phyloP scores from a whole-genome alignment of 2,797 vertebrate species.

The Heterohyrax brucei region DNA sequence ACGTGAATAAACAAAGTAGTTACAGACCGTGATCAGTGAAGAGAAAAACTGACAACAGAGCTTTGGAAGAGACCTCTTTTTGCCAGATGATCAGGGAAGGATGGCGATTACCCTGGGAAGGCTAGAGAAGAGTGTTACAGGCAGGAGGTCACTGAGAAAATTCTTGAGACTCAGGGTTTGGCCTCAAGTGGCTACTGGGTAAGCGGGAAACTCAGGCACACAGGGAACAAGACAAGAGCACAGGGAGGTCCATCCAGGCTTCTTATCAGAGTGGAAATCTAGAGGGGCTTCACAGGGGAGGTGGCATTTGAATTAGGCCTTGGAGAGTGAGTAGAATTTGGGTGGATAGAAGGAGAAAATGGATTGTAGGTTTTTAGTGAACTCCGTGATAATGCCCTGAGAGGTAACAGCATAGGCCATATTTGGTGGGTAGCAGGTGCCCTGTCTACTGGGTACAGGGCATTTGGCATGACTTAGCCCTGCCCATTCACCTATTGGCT shows the following conservation, averaged over 20 bases:
- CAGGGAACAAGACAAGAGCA: neutral
- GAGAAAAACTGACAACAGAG: neutral
- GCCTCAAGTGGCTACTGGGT: neutral
- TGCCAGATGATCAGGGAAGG: neutral
- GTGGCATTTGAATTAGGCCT: neutral
- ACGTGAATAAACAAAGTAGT: neutral
- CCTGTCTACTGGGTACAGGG: neutral
- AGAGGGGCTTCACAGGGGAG: neutral
- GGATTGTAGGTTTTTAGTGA: neutral
- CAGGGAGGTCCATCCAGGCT: neutral
- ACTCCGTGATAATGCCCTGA: neutral
- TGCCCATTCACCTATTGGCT: neutral
- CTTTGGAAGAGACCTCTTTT: neutral
- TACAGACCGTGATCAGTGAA: neutral
- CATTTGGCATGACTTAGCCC: neutral
- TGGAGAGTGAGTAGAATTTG: neutral
- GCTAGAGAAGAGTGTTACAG: neutral
- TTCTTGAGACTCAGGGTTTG: neutral
- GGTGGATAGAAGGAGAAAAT: neutral
- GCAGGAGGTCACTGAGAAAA: neutral
- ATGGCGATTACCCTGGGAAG: neutral
- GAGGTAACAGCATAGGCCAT: neutral
- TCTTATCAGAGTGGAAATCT: neutral
- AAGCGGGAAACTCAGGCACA: neutral
- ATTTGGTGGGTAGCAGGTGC: neutral